Percentiles rank a stretch among this genome's conserved stretches.
These are phyloP conservation scores for Notarius quadriscutis DNA, from an alignment of 2,113 vertebrate species.

Conservation along the genomic window DNA sequence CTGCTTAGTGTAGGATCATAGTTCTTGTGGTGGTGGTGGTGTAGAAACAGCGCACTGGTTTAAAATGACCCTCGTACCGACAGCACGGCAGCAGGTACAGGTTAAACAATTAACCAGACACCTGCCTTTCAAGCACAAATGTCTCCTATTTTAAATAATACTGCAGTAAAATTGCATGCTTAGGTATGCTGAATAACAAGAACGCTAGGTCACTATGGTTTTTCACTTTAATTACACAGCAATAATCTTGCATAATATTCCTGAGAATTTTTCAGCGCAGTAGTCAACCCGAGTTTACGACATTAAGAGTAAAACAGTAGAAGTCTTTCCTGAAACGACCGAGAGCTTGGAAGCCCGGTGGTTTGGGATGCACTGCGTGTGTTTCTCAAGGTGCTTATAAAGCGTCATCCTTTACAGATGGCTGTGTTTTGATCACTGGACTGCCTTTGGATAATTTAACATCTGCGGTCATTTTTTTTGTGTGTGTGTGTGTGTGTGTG, in stretches of 20 bases:
- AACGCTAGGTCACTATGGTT: not conserved
- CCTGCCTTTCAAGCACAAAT: not conserved
- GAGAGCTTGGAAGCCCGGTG: not conserved
- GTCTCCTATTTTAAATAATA: not conserved
- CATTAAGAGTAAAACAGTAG: not conserved
- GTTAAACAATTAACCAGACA: not conserved
- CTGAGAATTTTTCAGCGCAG: not conserved
- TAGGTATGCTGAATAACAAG: not conserved
- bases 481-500: slow-evolving; percentile 7
- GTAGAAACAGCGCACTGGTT: not conserved
- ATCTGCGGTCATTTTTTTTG: not conserved
- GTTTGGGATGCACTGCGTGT: not conserved
- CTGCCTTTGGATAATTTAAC: too few species aligned
- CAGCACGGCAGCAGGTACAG: not conserved
- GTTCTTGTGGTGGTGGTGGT: not conserved
- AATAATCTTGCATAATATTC: not conserved
- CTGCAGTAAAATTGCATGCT: not conserved
- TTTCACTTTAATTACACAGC: not conserved
- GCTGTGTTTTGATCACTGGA: not conserved
- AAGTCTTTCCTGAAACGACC: not conserved
- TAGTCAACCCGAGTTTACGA: not conserved
- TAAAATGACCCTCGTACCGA: not conserved
- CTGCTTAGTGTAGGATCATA: not conserved
- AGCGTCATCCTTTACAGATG: not conserved
- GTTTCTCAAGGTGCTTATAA: not conserved